A percentile compares a stretch with the other conserved stretches of the same genome.
Evolutionary conservation across 2,888 invertebrate species (phyloP).

Genomic region (Electrophaes corylata): DNA sequence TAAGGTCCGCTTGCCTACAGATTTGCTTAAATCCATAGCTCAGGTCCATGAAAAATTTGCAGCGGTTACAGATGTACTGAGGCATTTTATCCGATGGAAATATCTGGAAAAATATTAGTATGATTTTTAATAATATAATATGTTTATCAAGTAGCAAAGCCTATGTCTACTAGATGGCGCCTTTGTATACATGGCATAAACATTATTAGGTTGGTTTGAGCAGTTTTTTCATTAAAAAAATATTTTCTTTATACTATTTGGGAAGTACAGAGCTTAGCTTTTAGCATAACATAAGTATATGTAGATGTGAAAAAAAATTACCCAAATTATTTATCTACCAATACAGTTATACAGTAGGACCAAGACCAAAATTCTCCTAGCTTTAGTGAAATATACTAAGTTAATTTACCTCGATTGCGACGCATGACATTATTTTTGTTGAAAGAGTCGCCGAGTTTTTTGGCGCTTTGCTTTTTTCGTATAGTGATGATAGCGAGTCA

Average conservation of each 20-base stretch:
- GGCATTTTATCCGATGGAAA: constrained; percentile 90
- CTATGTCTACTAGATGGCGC: constrained; percentile 44
- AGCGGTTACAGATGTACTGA: constrained; percentile 87
- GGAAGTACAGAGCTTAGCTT: background rate
- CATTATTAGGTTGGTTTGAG: too few relatives aligned
- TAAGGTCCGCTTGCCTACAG: constrained; percentile 89
- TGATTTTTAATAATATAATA: background rate
- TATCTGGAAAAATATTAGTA: constrained; percentile 62
- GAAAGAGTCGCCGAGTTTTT: constrained; percentile 87
- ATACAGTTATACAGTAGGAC: too few relatives aligned
- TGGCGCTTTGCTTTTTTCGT: constrained; percentile 81
- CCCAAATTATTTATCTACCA: too few relatives aligned
- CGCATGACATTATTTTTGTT: constrained; percentile 90
- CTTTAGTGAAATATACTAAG: background rate
- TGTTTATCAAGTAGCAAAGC: background rate
- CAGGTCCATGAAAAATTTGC: constrained; percentile 87
- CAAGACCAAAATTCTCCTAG: background rate
- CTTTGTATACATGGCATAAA: constrained; percentile 12
- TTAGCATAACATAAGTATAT: too few relatives aligned
- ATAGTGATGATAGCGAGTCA: constrained; percentile 86
- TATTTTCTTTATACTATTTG: constrained; percentile 2
- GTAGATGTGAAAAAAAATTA: too few relatives aligned
- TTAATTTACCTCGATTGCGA: constrained; percentile 89
- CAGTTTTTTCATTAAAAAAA: background rate
- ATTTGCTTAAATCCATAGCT: constrained; percentile 90